Evolutionary conservation across 2,888 invertebrate genomes (phyloP).

Genomic region (Opisthograptis luteolata): DNA sequence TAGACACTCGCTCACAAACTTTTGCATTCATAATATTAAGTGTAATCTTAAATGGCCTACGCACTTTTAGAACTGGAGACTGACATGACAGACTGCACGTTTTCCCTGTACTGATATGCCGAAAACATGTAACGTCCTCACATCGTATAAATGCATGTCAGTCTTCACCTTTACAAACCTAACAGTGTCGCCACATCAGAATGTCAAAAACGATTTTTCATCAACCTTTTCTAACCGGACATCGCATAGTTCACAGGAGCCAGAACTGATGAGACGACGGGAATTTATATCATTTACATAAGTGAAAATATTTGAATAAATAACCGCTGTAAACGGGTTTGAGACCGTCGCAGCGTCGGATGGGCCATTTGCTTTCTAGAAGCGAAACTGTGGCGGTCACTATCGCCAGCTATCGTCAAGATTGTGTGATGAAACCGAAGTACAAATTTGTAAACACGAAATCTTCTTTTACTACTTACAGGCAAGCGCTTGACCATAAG

Average conservation of each 20-base stretch:
- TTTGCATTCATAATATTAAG: no score
- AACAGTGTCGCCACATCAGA: neutral
- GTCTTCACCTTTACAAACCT: no score
- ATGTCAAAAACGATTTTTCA: conserved; percentile 21
- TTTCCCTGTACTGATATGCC: no score
- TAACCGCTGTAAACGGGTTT: conserved; percentile 58
- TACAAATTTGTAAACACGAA: conserved; percentile 9
- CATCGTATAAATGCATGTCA: neutral
- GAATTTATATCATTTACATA: conserved; percentile 70
- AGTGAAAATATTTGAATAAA: conserved; percentile 75
- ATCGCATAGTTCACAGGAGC: conserved; percentile 61
- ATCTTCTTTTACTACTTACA: no score
- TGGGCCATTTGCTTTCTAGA: conserved; percentile 65
- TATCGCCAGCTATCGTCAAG: conserved; percentile 14
- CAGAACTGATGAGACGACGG: conserved; percentile 9
- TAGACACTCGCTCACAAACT: no score
- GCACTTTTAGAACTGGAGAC: no score
- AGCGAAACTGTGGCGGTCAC: conserved; percentile 49
- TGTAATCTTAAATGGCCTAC: no score
- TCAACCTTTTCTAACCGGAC: conserved; percentile 51
- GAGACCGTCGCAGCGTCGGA: conserved; percentile 9
- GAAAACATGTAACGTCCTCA: no score
- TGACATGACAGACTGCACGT: no score
- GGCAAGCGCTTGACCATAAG: no score
- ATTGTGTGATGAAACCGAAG: neutral